Percentiles rank a stretch among this genome's conserved stretches.
phyloP scores from a whole-genome alignment of 2,888 invertebrate species.

The Watsonalla binaria region DNA sequence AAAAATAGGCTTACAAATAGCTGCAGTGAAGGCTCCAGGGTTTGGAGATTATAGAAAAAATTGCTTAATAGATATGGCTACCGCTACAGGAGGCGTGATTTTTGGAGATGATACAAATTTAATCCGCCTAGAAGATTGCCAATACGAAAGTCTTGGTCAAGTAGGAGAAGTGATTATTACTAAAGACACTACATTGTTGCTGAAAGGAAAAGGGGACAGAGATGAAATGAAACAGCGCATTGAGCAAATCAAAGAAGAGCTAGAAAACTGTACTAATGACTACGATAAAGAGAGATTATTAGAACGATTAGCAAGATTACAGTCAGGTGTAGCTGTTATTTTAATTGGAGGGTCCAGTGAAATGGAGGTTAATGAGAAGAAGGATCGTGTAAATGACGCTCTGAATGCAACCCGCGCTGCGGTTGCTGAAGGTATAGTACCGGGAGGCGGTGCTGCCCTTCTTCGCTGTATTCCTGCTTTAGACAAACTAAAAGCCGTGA shows the following conservation, averaged over 20 bases:
- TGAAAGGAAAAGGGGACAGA: conserved; percentile 85
- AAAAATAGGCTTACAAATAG: conserved; percentile 94
- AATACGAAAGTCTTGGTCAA: conserved; percentile 86
- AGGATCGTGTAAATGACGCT: conserved; percentile 96
- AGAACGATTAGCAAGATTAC: conserved; percentile 92
- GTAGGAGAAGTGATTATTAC: conserved; percentile 94
- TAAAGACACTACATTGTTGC: conserved; percentile 91
- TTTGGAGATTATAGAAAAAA: conserved; percentile 96
- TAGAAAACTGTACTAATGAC: conserved; percentile 88
- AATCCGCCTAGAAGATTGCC: conserved; percentile 92
- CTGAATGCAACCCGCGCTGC: conserved; percentile 96
- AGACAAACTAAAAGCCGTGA: conserved; percentile 80
- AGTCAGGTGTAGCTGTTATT: conserved; percentile 87
- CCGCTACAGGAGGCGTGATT: conserved; percentile 93
- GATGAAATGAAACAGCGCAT: conserved; percentile 87
- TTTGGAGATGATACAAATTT: conserved; percentile 95
- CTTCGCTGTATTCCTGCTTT: conserved; percentile 87
- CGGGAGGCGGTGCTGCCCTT: conserved; percentile 95
- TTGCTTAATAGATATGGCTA: conserved; percentile 92
- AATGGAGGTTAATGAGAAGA: conserved; percentile 96
- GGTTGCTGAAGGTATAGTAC: conserved; percentile 96
- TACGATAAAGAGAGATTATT: conserved; percentile 94
- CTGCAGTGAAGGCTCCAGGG: conserved; percentile 96
- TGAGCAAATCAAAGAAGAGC: conserved; percentile 89
- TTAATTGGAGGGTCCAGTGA: conserved; percentile 92